Evolutionary conservation across 2,888 invertebrate genomes (phyloP), one percentile per base, ranked within the genome.

Genomic region (Villa cingulata): DNA sequence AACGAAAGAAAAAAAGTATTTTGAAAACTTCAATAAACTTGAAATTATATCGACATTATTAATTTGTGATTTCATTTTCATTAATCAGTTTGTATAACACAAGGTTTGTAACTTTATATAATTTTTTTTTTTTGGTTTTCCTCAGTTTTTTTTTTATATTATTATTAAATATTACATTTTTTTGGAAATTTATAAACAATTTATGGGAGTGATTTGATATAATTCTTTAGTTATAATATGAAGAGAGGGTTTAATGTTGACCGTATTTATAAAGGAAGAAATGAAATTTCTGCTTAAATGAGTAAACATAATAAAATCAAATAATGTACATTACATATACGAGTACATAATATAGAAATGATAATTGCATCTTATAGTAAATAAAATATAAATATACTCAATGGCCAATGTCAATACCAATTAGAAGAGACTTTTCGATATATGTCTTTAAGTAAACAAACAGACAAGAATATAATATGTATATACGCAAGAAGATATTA

Each of bases 321-420:
- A 23, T 23, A 23, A 7, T 23, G 36, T 40, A 17, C 17, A 44
- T 41, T 40, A 45, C 43, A 46, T 23, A 6, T 23, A 23, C 7
- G 23, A 6, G 23, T 23, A 23, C 23, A 23, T 4, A 23, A 23
- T 3, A 32, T 10, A 32, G 29, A 44, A 45, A 41, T 45, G 48
- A 48, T 49, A 51, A 49, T 49, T 51, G 51, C 48, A 49, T 51
- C 49, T 51, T 37, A 20, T 32, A 41, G 44, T 43, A 49, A 51
- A 49, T 45, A 51, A 49, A 49, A n/a, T n/a, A n/a, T 49, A 49
- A 45, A 49, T 47, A 51, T 48, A 51, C 46, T 51, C 47, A 45
- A 48, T 51, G 49, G 49, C 49, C 51, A 51, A 40, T 51, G 51
- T 51, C 51, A 49, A 49, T 51, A 51, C 49, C 51, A 51, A 51